Evolutionary conservation across 2,888 invertebrate species (phyloP).

Genomic region (Sphaeridia pumilis): DNA sequence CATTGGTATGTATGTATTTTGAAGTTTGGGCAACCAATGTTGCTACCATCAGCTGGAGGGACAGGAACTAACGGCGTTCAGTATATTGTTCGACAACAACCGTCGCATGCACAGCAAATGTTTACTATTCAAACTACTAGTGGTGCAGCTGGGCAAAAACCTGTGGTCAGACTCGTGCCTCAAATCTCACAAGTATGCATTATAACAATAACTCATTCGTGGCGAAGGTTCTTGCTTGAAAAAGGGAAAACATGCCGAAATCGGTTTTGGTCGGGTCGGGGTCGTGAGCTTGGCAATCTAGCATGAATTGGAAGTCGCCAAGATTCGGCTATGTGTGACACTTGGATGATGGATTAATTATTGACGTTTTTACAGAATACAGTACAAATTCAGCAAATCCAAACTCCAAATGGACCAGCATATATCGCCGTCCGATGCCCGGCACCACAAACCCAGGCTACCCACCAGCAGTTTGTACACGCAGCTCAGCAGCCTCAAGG

Average conservation of each 20-base stretch:
- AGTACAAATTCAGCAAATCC: constrained; percentile 44
- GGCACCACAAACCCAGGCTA: constrained; percentile 6
- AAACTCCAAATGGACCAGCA: constrained; percentile 43
- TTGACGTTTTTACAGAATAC: constrained; percentile 13
- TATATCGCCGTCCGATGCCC: constrained; percentile 38
- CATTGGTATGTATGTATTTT: constrained; percentile 1
- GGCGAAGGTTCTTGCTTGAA: not conserved
- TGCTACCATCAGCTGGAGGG: constrained; percentile 33
- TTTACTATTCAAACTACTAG: constrained; percentile 32
- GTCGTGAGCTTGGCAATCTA: not conserved
- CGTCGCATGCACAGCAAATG: constrained; percentile 33
- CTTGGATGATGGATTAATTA: not conserved
- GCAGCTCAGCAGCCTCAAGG: constrained; percentile 14
- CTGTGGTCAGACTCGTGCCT: constrained; percentile 33
- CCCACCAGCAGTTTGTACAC: constrained; percentile 14
- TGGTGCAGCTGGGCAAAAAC: constrained; percentile 24
- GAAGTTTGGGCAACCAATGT: constrained; percentile 35
- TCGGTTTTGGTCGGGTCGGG: too few species aligned
- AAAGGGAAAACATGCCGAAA: too few species aligned
- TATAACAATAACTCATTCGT: not conserved
- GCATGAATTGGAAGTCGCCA: not conserved
- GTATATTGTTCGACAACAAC: constrained; percentile 33
- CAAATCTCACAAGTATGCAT: constrained; percentile 33
- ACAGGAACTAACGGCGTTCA: constrained; percentile 30
- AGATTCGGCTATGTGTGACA: not conserved